Conservation (phyloP, 1,140 invertebrate species). For the Ostrea edulis region DNA sequence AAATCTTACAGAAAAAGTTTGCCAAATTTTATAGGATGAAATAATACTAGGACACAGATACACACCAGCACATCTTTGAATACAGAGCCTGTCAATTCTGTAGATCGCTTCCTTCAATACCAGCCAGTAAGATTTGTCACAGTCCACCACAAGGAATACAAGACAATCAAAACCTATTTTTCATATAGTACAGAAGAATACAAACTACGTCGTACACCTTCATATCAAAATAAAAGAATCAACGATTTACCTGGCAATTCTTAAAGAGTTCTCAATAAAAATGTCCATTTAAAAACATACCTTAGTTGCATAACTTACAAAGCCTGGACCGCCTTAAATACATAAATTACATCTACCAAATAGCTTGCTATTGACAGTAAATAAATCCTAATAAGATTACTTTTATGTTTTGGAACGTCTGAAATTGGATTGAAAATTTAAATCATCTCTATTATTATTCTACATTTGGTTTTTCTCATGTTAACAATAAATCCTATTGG, state of each 20-base stretch:
- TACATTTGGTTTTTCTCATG: neutral
- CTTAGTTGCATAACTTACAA: neutral
- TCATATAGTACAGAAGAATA: neutral
- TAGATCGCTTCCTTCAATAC: neutral
- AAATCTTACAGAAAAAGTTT: neutral
- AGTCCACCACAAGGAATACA: neutral
- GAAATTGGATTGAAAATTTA: slow-evolving; percentile 33
- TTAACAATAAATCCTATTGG: slow-evolving; percentile 3
- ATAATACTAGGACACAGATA: neutral
- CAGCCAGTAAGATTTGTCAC: neutral
- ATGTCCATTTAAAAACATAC: neutral
- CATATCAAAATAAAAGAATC: neutral
- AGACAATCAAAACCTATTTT: neutral
- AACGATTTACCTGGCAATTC: neutral
- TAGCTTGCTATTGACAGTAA: neutral
- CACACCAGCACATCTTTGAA: neutral
- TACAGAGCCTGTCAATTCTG: neutral
- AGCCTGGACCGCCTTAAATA: neutral
- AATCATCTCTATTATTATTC: slow-evolving; percentile 19
- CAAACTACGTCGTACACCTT: neutral
- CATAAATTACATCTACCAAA: neutral
- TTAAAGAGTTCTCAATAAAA: neutral
- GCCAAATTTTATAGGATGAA: neutral
- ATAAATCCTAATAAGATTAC: slow-evolving; percentile 32
- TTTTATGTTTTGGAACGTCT: slow-evolving; percentile 6